Evolutionary conservation across 2,797 vertebrate genomes (phyloP).

Genomic region (Halcyon smyrnensis): DNA sequence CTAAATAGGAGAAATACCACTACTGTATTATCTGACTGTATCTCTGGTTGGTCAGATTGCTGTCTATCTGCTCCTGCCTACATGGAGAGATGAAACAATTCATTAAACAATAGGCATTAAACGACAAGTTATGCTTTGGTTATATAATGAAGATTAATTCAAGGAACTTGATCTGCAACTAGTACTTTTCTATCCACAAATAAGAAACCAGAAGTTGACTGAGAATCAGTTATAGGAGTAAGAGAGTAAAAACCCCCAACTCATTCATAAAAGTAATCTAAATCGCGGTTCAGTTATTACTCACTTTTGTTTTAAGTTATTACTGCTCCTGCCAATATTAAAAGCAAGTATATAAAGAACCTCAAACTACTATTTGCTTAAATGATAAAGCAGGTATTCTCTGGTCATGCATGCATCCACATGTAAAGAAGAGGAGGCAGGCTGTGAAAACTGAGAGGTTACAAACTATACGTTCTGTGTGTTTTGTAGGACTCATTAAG

Average conservation of each 20-base stretch:
- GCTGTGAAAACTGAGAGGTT: background rate
- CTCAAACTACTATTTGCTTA: background rate
- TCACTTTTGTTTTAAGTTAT: background rate
- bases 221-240: background rate
- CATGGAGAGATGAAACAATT: background rate
- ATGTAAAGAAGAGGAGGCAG: background rate
- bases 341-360: background rate
- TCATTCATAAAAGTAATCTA: background rate
- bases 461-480: background rate
- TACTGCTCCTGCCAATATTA: background rate
- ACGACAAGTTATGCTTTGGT: background rate
- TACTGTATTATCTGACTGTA: background rate
- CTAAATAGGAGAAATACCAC: background rate
- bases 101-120: background rate
- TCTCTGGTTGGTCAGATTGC: background rate
- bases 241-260: background rate
- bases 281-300: background rate
- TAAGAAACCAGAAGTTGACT: background rate
- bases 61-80: background rate
- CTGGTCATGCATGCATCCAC: background rate
- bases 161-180: background rate
- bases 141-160: background rate
- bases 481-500: background rate
- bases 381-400: background rate
- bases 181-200: background rate